Conservation (phyloP, 2,113 vertebrate genomes). For the Diphyllodes magnificus region DNA sequence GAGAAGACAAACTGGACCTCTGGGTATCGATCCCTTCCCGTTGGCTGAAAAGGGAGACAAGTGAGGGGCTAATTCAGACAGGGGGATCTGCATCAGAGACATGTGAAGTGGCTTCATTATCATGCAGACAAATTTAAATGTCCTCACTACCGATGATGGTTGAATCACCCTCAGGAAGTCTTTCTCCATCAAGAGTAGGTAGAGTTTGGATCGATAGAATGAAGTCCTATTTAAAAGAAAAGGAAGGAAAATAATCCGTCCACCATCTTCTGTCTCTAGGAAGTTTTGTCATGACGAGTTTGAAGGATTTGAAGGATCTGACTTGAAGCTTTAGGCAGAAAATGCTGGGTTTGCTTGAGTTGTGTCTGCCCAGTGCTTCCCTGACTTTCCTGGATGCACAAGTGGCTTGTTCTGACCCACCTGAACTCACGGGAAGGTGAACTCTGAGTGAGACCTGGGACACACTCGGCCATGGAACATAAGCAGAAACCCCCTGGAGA, state of each 20-base stretch:
- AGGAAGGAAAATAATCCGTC: background rate
- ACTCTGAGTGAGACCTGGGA: background rate
- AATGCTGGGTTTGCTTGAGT: background rate
- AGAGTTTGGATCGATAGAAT: background rate
- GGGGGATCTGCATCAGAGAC: background rate
- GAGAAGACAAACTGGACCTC: background rate
- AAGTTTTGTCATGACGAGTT: background rate
- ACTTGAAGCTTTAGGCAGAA: background rate
- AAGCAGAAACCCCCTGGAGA: background rate
- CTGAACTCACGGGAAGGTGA: background rate
- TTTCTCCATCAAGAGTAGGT: background rate
- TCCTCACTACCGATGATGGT: background rate
- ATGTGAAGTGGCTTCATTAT: background rate
- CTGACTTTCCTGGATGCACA: background rate
- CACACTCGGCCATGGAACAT: background rate
- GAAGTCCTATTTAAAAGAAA: background rate
- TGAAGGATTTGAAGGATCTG: background rate
- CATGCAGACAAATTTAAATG: background rate
- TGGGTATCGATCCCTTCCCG: background rate
- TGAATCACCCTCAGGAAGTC: background rate
- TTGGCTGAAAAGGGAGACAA: background rate
- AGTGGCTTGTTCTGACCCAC: background rate
- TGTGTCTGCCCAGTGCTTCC: background rate
- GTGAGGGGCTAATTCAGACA: background rate
- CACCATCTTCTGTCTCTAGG: background rate